Percentiles rank a stretch among this genome's conserved stretches.
These are phyloP conservation scores for Oxycera nigricornis DNA, from an alignment of 2,888 invertebrate species.

Conservation along the genomic window DNA sequence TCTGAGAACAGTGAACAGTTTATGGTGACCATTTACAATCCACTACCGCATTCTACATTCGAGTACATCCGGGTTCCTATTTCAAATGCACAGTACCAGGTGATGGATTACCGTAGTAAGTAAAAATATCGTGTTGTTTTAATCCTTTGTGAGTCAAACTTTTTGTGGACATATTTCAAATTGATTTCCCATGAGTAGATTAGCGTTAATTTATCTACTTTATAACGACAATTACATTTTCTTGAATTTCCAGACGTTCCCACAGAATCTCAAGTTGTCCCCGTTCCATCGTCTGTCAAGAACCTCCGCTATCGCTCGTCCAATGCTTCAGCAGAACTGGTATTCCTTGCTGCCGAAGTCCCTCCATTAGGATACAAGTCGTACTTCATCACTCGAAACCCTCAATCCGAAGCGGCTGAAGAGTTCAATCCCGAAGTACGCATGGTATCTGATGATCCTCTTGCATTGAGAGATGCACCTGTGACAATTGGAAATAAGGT, in stretches of 20 bases:
- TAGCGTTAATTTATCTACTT: no score
- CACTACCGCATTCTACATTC: constrained; percentile 69
- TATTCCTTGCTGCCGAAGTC: constrained; percentile 71
- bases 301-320: constrained; percentile 70
- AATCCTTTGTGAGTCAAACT: neutral
- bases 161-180: no score
- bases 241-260: constrained; percentile 47
- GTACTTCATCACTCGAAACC: constrained; percentile 58
- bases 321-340: constrained; percentile 70
- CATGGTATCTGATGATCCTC: constrained; percentile 36
- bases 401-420: neutral
- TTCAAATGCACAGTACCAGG: constrained; percentile 62
- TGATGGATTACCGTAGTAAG: constrained; percentile 64
- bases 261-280: constrained; percentile 66
- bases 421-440: constrained; percentile 22
- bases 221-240: no score
- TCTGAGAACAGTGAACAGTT: constrained; percentile 70
- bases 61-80: constrained; percentile 73
- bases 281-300: constrained; percentile 66
- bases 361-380: constrained; percentile 71
- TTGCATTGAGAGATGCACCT: neutral
- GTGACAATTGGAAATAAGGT: constrained; percentile 42
- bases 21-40: constrained; percentile 82
- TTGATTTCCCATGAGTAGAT: no score
- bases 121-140: no score